A percentile compares a stretch with the other conserved stretches of the same genome.
Evolutionary conservation across 2,797 vertebrate species (phyloP).

Genomic region (Myotis daubentonii): DNA sequence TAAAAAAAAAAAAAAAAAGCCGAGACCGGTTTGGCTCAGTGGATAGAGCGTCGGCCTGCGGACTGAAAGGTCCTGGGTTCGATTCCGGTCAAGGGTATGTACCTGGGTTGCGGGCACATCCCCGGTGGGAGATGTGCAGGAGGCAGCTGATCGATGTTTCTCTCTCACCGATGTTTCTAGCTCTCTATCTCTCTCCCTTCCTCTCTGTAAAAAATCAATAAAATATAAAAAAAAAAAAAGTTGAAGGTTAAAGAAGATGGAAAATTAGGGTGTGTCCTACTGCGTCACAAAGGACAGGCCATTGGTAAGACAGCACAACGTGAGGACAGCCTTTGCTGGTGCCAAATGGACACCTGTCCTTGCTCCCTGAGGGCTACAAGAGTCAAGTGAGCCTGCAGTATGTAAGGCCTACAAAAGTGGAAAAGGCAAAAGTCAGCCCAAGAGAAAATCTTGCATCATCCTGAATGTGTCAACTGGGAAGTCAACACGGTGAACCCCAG

Average conservation of each 20-base stretch:
- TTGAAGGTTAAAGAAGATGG: background rate
- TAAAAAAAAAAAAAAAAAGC: background rate
- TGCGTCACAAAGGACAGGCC: background rate
- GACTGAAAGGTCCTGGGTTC: too few relatives aligned
- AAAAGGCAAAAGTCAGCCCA: background rate
- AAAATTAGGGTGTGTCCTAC: background rate
- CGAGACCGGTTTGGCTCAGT: too few relatives aligned
- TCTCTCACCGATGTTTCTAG: too few relatives aligned
- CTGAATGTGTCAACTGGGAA: slow-evolving; percentile 30
- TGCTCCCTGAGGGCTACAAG: too few relatives aligned
- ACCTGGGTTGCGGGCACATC: too few relatives aligned
- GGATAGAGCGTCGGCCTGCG: too few relatives aligned
- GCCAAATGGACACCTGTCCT: background rate
- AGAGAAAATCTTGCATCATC: background rate
- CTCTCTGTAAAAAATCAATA: too few relatives aligned
- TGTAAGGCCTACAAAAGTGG: background rate
- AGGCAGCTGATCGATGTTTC: too few relatives aligned
- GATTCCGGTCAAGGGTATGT: too few relatives aligned
- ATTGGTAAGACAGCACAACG: background rate
- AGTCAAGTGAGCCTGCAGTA: background rate
- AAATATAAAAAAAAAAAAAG: background rate
- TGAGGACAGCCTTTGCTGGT: background rate
- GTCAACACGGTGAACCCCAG: background rate
- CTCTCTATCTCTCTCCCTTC: too few relatives aligned
- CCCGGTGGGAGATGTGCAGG: too few relatives aligned